Evolutionary conservation across 2,888 invertebrate genomes (phyloP).

Genomic region (Melinopterus prodromus): DNA sequence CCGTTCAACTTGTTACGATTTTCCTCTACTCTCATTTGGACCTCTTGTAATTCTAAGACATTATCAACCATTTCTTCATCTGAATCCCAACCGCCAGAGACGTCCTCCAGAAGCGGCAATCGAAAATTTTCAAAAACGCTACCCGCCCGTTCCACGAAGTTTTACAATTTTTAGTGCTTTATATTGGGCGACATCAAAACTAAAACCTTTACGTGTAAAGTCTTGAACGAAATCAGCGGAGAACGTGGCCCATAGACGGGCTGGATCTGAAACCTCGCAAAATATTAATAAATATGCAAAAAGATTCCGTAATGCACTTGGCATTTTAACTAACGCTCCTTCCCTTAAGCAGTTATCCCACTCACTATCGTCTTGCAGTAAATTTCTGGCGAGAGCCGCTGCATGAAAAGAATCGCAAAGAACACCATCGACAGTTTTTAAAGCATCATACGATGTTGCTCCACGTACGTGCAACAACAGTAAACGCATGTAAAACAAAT

Average conservation of each 20-base stretch:
- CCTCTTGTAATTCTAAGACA: neutral
- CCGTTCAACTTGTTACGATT: neutral
- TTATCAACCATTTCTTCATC: neutral
- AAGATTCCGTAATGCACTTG: slow-evolving; percentile 47
- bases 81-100: neutral
- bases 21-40: neutral
- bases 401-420: slow-evolving; percentile 11
- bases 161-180: neutral
- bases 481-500: slow-evolving; percentile 43
- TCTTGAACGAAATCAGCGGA: neutral
- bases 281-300: slow-evolving; percentile 44
- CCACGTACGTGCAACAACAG: slow-evolving; percentile 44
- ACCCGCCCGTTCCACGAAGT: neutral
- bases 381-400: neutral
- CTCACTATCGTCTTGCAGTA: slow-evolving; percentile 17
- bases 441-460: slow-evolving; percentile 45
- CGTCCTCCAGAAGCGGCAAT: neutral
- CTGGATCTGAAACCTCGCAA: slow-evolving; percentile 5
- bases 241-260: slow-evolving; percentile 14
- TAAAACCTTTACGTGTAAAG: neutral
- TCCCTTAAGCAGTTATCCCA: neutral
- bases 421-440: slow-evolving; percentile 47
- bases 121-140: neutral
- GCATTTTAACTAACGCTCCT: slow-evolving; percentile 17
- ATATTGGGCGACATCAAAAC: neutral